Conservation (phyloP, 2,888 invertebrate species). For the Caenorhabditis doughertyi region DNA sequence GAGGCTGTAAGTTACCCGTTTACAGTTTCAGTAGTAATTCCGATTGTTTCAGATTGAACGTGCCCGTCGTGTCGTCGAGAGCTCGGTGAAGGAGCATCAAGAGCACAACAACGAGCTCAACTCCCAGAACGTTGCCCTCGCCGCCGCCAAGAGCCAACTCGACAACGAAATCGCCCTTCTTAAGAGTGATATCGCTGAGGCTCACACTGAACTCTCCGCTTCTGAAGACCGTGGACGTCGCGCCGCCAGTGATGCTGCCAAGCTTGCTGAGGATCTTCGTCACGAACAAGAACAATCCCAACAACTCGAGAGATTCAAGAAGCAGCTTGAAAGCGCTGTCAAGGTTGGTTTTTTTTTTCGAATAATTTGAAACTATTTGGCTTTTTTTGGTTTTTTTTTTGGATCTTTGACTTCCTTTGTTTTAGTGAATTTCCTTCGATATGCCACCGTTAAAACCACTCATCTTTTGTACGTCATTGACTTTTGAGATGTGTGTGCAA, state of each 20-base stretch:
- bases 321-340: slow-evolving; percentile 80
- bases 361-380: no score
- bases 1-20: slow-evolving; percentile 87
- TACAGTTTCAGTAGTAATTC: neutral
- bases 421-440: slow-evolving; percentile 21
- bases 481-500: slow-evolving; percentile 17
- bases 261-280: slow-evolving; percentile 92
- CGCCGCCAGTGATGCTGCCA: slow-evolving; percentile 95
- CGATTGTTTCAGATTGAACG: slow-evolving; percentile 88
- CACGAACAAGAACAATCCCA: slow-evolving; percentile 89
- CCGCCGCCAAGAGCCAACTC: slow-evolving; percentile 98
- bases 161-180: slow-evolving; percentile 98
- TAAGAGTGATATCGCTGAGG: slow-evolving; percentile 95
- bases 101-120: slow-evolving; percentile 97
- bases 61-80: slow-evolving; percentile 97
- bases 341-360: slow-evolving; percentile 69
- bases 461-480: slow-evolving; percentile 35
- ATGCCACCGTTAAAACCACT: slow-evolving; percentile 21
- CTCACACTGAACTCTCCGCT: slow-evolving; percentile 97
- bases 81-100: slow-evolving; percentile 96
- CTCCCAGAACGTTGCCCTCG: slow-evolving; percentile 94
- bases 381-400: neutral
- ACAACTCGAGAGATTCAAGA: slow-evolving; percentile 92
- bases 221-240: slow-evolving; percentile 99
- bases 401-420: slow-evolving; percentile 14